phyloP scores from a whole-genome alignment of 2,797 vertebrate genomes.

The Cyclura pinguis region DNA sequence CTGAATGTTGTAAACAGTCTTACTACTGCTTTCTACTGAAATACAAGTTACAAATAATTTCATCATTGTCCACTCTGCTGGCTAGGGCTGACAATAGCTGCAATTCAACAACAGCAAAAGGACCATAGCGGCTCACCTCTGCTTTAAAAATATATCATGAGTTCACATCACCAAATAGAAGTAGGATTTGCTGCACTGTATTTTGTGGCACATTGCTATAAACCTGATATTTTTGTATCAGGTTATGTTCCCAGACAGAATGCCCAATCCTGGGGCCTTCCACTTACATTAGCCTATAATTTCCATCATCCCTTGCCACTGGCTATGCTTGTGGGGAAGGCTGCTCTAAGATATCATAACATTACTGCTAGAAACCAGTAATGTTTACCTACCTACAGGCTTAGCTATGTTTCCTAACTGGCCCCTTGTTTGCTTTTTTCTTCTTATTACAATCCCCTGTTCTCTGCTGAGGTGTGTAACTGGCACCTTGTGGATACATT shows the following conservation, averaged over 20 bases:
- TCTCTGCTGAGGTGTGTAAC: neutral
- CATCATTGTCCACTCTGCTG: neutral
- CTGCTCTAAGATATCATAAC: neutral
- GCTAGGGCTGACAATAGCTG: no score
- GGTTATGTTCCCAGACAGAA: no score
- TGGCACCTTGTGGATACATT: neutral
- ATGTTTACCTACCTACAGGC: no score
- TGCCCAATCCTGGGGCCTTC: no score
- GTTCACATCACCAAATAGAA: neutral
- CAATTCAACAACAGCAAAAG: no score
- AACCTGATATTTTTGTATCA: neutral
- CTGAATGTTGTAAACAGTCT: neutral
- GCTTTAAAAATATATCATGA: neutral
- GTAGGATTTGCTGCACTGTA: no score
- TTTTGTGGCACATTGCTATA: neutral
- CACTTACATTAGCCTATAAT: no score
- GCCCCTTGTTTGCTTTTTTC: neutral
- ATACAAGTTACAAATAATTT: neutral
- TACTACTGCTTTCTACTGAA: no score
- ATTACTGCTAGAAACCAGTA: neutral
- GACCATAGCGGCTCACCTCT: neutral
- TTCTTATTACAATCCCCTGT: neutral
- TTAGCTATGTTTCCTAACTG: neutral
- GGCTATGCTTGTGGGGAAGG: no score
- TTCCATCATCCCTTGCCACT: no score